Percentiles rank a stretch among this genome's conserved stretches.
These are phyloP conservation scores for Hemibagrus wyckioides DNA, from an alignment of 2,113 vertebrate species.

Conservation along the genomic window DNA sequence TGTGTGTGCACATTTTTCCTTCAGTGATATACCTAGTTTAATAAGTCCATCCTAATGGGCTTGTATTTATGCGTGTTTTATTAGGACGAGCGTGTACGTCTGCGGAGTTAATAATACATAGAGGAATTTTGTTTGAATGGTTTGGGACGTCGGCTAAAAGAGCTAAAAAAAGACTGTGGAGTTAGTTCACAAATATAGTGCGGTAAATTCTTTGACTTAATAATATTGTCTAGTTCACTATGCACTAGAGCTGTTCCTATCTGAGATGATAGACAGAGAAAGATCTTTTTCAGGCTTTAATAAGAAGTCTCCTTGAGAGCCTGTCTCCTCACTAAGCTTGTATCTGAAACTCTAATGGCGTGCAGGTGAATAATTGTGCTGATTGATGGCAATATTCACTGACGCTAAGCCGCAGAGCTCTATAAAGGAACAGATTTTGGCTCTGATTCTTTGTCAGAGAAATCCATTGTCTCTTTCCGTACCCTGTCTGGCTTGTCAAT, in stretches of 20 bases:
- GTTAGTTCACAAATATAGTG: not conserved
- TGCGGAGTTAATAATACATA: not conserved
- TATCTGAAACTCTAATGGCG: conserved; percentile 47
- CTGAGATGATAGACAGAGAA: not conserved
- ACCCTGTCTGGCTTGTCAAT: conserved; percentile 14
- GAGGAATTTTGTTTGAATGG: not conserved
- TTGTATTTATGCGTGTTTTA: not conserved
- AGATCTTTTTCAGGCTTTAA: conserved; percentile 22
- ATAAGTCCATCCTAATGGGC: not conserved
- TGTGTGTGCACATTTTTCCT: not conserved
- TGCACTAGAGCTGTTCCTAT: not conserved
- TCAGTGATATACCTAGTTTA: not conserved
- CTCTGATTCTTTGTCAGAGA: conserved; percentile 8
- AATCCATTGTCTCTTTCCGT: conserved; percentile 22
- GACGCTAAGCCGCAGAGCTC: conserved; percentile 8
- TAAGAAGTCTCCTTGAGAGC: conserved; percentile 24
- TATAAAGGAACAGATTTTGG: conserved; percentile 38
- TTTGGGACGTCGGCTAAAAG: not conserved
- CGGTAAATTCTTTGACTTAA: not conserved
- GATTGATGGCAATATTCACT: conserved; percentile 44
- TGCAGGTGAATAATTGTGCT: conserved; percentile 54
- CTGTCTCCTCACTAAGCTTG: not conserved
- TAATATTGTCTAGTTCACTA: not conserved
- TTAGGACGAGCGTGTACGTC: not conserved
- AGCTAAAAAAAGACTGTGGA: not conserved